phyloP scores from a whole-genome alignment of 2,888 invertebrate species.

The Cataglyphis cursor region DNA sequence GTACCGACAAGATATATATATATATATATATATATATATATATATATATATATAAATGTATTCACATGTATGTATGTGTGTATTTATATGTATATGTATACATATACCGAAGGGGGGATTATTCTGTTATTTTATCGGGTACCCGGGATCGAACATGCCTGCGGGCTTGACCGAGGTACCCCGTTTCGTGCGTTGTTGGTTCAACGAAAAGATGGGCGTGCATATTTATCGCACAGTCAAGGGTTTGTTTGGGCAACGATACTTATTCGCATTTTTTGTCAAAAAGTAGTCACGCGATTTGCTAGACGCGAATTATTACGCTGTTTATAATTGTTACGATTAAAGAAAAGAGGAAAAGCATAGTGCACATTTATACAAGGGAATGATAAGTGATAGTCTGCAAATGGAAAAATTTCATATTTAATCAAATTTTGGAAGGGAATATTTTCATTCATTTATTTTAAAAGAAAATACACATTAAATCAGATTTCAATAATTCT shows the following conservation, averaged over 20 bases:
- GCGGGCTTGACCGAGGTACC: slow-evolving; percentile 50
- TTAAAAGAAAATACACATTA: neutral
- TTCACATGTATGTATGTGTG: neutral
- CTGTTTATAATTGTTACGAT: neutral
- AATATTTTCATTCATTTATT: neutral
- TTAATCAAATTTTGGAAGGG: neutral
- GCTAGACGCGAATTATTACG: neutral
- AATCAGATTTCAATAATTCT: slow-evolving; percentile 1
- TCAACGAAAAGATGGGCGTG: slow-evolving; percentile 68
- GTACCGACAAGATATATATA: slow-evolving; percentile 34
- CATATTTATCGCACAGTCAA: slow-evolving; percentile 64
- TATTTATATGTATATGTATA: neutral
- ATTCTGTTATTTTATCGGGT: slow-evolving; percentile 76
- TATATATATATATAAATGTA: neutral
- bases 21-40: neutral
- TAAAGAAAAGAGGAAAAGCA: neutral
- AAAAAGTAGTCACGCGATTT: slow-evolving; percentile 22
- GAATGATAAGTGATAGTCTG: neutral
- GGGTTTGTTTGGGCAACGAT: slow-evolving; percentile 43
- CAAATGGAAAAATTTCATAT: neutral
- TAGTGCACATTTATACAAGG: neutral
- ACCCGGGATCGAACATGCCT: slow-evolving; percentile 69
- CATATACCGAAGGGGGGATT: slow-evolving; percentile 63
- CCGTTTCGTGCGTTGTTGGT: slow-evolving; percentile 41
- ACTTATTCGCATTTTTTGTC: slow-evolving; percentile 33